phyloP scores from a whole-genome alignment of 2,113 vertebrate genomes.

The Microtus oregoni region DNA sequence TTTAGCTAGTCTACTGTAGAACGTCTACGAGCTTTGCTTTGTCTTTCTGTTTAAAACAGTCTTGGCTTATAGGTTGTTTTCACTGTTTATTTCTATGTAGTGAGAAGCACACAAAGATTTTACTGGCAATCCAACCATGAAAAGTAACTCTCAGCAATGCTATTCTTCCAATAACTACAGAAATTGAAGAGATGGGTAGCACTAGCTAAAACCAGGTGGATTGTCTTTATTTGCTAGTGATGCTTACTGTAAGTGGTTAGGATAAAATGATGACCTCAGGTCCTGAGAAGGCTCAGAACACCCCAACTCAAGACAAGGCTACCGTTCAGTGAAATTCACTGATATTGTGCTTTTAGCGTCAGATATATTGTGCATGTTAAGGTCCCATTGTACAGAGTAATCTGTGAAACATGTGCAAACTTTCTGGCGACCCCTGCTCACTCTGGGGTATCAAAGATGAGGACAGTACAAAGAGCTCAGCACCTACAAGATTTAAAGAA shows the following conservation, averaged over 20 bases:
- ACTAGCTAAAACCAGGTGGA: not conserved
- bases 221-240: not conserved
- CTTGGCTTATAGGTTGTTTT: not conserved
- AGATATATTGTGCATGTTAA: conserved; percentile 7
- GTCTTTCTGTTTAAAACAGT: not conserved
- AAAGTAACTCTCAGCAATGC: not conserved
- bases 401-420: not conserved
- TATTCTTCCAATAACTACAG: not conserved
- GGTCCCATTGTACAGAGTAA: not conserved
- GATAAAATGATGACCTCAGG: not conserved
- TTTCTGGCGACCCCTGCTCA: not conserved
- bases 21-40: not conserved
- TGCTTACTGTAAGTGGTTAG: not conserved
- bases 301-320: not conserved
- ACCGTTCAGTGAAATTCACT: not conserved
- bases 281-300: not conserved
- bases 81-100: not conserved
- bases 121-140: not conserved
- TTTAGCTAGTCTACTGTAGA: not conserved
- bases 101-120: not conserved
- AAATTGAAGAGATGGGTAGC: not conserved
- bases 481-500: not conserved
- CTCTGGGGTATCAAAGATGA: not conserved
- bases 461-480: not conserved
- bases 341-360: not conserved